Evolutionary conservation across 1,140 invertebrate species (phyloP).

Genomic region (Ephestia elutella): DNA sequence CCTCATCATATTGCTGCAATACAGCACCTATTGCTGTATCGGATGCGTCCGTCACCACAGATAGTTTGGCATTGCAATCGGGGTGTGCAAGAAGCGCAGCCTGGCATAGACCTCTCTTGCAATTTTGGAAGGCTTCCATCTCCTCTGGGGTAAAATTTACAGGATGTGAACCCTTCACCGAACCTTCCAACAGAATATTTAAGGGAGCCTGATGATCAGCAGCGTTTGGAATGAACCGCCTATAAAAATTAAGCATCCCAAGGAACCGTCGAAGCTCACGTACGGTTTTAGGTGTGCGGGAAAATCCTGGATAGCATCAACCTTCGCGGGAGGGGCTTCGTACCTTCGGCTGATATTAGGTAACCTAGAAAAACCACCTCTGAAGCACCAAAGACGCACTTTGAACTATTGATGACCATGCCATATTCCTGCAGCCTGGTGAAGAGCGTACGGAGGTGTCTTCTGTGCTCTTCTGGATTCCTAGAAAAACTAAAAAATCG

Average conservation of each 20-base stretch:
- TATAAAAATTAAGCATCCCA: conserved; percentile 7
- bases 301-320: background rate
- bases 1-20: too few relatives aligned
- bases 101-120: too few relatives aligned
- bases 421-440: background rate
- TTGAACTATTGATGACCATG: background rate
- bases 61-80: too few relatives aligned
- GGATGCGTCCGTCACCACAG: too few relatives aligned
- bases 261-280: conserved; percentile 6
- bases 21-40: too few relatives aligned
- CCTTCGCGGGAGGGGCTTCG: conserved; percentile 5
- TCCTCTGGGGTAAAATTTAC: too few relatives aligned
- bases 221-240: too few relatives aligned
- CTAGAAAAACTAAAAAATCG: background rate
- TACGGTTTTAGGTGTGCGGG: conserved; percentile 1
- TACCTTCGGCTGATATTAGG: background rate
- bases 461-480: background rate
- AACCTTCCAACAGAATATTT: too few relatives aligned
- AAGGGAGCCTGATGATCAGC: too few relatives aligned
- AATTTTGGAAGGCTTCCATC: too few relatives aligned
- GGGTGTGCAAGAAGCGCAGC: too few relatives aligned
- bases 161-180: too few relatives aligned
- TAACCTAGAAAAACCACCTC: conserved; percentile 8
- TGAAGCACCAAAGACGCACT: background rate
- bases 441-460: background rate